Evolutionary conservation across 2,113 vertebrate genomes (phyloP), one percentile per base, ranked within the genome.

Genomic region (Telmatochromis sp.): DNA sequence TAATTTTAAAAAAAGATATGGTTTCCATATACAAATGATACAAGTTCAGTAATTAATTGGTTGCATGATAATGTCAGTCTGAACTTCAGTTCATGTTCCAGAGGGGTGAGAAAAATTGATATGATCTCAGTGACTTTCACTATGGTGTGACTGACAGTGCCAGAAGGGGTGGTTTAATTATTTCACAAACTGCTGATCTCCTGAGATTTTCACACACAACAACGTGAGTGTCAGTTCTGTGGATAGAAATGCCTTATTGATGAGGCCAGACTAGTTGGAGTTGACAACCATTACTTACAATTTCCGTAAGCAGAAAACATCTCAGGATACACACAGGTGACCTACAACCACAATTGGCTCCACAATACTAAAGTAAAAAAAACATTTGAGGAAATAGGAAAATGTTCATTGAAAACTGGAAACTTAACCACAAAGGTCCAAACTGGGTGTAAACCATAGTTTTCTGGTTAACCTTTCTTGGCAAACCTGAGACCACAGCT

Each of bases 241-340:
- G 33, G 12, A 71, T 33, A 15, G 37, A 73, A 50, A 86, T 37
- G 13, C 26, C 4, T 73, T 86, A 57, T 71, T 81, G 85, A 81
- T 71, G 33, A 71, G 35, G 26, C 79, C 79, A 45, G 58, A 55
- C 19, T 71, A 65, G 47, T 71, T 71, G 50, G 47, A 12, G 50
- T 17, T 86, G 79, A 86, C 60, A 81, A 28, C 42, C 15, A 78
- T 50, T 78, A 50, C 71, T 50, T 78, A 78, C 14, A 50, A 50
- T 50, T 50, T 78, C 9, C 45, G 10, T 78, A 50, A 50, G 71
- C 42, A 50, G 10, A 31, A 50, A 50, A 31, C 15, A 5, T 12
- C 15, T 50, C 23, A 50, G 45, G n/a, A 81, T 26, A 31, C 50
- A 71, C 79, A 58, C 21, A 21, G 50, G 21, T 57, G n/a, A 13